These are phyloP conservation scores for Onychorhynchus coronatus DNA, from an alignment of 2,113 vertebrate species.

Conservation along the genomic window DNA sequence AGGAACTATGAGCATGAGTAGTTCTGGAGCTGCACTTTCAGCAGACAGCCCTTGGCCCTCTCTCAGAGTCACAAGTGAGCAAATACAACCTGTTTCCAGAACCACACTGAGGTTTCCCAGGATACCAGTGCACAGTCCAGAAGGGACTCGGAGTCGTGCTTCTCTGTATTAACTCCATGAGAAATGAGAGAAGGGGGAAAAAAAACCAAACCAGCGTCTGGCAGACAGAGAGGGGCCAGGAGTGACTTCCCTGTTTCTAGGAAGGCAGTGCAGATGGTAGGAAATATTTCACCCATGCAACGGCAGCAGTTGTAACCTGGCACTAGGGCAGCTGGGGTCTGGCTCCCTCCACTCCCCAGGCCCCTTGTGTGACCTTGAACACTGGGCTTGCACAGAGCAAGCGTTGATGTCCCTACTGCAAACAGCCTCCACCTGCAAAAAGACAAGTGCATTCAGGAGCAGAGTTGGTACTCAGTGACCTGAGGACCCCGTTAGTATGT, in stretches of 20 bases:
- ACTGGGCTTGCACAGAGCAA: not conserved
- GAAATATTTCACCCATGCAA: not conserved
- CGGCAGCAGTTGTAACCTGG: not conserved
- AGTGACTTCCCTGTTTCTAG: constrained; percentile 5
- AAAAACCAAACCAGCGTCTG: not conserved
- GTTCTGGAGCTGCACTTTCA: not conserved
- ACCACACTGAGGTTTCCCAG: fast-evolving
- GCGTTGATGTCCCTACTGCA: not conserved
- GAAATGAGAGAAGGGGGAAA: not conserved
- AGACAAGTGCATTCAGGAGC: not conserved
- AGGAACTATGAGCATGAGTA: not conserved
- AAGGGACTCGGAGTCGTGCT: not conserved
- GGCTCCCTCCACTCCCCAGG: not conserved
- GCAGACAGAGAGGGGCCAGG: not conserved
- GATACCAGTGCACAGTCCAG: not conserved
- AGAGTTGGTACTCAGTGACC: not conserved
- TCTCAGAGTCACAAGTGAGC: not conserved
- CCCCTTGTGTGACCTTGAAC: constrained; percentile 8
- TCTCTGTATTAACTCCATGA: not conserved
- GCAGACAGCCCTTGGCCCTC: not conserved
- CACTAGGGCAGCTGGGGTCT: not conserved
- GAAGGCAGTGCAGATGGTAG: constrained; percentile 6
- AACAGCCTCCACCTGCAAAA: not conserved
- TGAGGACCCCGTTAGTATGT: not conserved
- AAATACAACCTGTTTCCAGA: not conserved